Evolutionary conservation across 2,113 vertebrate species (phyloP).

Genomic region (Dolichotis patagonum): DNA sequence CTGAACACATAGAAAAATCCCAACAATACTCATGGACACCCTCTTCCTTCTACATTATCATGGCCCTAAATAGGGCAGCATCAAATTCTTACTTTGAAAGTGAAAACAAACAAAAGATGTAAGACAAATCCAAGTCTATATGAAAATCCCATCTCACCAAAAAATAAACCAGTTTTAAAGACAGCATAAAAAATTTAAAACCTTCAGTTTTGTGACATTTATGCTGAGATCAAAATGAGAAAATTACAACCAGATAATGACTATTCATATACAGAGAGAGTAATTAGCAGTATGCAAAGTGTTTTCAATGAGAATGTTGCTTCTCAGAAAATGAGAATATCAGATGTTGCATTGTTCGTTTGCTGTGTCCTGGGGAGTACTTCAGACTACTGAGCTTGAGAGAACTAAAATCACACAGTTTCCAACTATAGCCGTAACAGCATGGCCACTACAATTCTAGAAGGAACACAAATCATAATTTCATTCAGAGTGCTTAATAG

Average conservation of each 20-base stretch:
- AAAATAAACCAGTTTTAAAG: background rate
- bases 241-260: background rate
- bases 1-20: background rate
- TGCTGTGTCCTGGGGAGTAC: background rate
- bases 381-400: background rate
- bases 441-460: background rate
- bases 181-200: background rate
- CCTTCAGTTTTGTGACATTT: background rate
- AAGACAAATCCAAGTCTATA: background rate
- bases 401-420: background rate
- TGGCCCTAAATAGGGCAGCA: background rate
- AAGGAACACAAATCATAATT: background rate
- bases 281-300: background rate
- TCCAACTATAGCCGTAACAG: background rate
- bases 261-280: background rate
- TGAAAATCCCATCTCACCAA: background rate
- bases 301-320: background rate
- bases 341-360: background rate
- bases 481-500: background rate
- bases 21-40: background rate
- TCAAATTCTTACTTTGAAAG: background rate
- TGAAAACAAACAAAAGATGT: background rate
- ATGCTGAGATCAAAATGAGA: conserved; percentile 1
- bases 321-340: background rate
- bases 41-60: background rate